These are phyloP conservation scores for Ondatra zibethicus DNA, from an alignment of 2,113 vertebrate species.

Conservation along the genomic window DNA sequence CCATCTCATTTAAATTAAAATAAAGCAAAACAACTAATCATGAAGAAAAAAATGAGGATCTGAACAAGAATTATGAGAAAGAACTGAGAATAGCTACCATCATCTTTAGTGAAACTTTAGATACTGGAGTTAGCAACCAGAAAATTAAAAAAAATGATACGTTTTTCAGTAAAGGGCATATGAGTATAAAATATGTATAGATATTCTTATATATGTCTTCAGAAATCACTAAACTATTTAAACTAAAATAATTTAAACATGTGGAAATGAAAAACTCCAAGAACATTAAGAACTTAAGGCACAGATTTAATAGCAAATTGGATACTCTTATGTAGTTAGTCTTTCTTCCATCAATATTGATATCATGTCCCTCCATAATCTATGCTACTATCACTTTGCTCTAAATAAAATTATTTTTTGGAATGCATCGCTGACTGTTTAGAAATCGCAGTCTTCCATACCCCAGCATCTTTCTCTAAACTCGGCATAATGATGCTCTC, in stretches of 20 bases:
- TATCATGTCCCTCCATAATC: background rate
- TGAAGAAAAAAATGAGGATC: background rate
- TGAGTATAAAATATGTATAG: background rate
- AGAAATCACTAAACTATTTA: background rate
- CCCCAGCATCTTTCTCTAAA: background rate
- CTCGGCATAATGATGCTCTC: background rate
- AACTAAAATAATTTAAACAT: conserved; percentile 24
- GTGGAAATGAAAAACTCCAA: conserved; percentile 17
- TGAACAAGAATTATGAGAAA: conserved; percentile 32
- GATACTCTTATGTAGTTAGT: no score
- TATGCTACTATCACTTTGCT: background rate
- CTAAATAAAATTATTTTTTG: background rate
- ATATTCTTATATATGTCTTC: background rate
- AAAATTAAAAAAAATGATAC: background rate
- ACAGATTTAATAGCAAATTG: background rate
- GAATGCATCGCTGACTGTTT: background rate
- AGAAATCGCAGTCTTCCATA: background rate
- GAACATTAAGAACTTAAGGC: background rate
- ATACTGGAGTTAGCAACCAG: background rate
- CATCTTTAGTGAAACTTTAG: background rate
- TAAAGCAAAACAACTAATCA: conserved; percentile 10
- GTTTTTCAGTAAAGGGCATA: background rate
- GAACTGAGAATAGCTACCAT: background rate
- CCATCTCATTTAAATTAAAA: conserved; percentile 6
- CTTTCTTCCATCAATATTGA: background rate